Percentiles rank a stretch among this genome's conserved stretches.
phyloP scores from a whole-genome alignment of 2,113 vertebrate genomes.

The Nerophis lumbriciformis region DNA sequence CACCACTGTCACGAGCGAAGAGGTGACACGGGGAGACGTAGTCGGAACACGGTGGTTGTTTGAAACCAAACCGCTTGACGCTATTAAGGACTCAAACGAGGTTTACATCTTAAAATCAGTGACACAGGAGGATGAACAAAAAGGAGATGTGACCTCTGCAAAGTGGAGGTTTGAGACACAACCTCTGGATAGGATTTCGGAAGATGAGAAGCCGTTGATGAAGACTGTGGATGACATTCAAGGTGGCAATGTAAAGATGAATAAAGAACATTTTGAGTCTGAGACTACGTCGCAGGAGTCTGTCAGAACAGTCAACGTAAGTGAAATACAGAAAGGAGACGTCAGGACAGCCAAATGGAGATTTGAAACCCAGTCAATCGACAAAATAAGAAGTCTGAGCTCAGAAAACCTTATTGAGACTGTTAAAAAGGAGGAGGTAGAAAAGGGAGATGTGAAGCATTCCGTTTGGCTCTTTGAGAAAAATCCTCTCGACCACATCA shows the following conservation, averaged over 20 bases:
- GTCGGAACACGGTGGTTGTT: slow-evolving; percentile 86
- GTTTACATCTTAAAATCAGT: slow-evolving; percentile 87
- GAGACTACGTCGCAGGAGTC: slow-evolving; percentile 60
- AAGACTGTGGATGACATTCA: slow-evolving; percentile 76
- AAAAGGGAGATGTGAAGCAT: slow-evolving; percentile 82
- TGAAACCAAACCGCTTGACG: slow-evolving; percentile 88
- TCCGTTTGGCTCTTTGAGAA: slow-evolving; percentile 92
- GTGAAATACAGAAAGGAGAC: slow-evolving; percentile 84
- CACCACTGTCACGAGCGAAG: slow-evolving; percentile 87
- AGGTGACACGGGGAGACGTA: slow-evolving; percentile 82
- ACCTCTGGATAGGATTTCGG: slow-evolving; percentile 80
- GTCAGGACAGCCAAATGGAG: slow-evolving; percentile 86
- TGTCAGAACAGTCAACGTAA: slow-evolving; percentile 80
- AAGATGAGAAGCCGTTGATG: slow-evolving; percentile 64
- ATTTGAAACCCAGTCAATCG: slow-evolving; percentile 86
- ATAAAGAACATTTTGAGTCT: slow-evolving; percentile 79
- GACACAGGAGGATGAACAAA: slow-evolving; percentile 84
- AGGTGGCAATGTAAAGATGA: slow-evolving; percentile 80
- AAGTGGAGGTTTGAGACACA: slow-evolving; percentile 90
- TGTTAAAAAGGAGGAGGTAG: slow-evolving; percentile 77
- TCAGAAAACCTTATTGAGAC: slow-evolving; percentile 77
- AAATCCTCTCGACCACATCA: slow-evolving; percentile 80
- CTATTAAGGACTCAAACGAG: slow-evolving; percentile 79
- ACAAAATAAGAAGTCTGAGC: slow-evolving; percentile 80
- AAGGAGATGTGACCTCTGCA: slow-evolving; percentile 82